phyloP scores from a whole-genome alignment of 2,113 vertebrate species.

The Oophaga pumilio region DNA sequence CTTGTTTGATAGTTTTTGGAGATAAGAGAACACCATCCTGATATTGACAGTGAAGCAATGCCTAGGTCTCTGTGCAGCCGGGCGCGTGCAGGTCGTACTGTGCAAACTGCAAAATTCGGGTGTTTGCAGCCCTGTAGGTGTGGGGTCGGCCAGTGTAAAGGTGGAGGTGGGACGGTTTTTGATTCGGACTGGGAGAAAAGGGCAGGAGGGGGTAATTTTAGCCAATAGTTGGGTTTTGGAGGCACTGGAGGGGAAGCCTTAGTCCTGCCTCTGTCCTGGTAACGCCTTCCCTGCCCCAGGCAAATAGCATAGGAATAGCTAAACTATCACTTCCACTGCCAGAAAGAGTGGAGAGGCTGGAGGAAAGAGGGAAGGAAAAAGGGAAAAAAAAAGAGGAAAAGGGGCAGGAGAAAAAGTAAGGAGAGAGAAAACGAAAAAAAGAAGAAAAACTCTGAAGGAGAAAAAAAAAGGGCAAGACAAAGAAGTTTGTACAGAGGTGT shows the following conservation, averaged over 20 bases:
- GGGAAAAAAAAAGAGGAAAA: neutral
- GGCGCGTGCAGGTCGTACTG: slow-evolving; percentile 6
- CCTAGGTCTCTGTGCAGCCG: neutral
- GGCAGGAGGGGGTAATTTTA: slow-evolving; percentile 25
- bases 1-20: slow-evolving; percentile 7
- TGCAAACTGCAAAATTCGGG: slow-evolving; percentile 10
- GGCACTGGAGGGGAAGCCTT: slow-evolving; percentile 34
- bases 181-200: neutral
- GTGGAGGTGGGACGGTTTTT: slow-evolving; percentile 35
- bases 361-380: slow-evolving; percentile 1
- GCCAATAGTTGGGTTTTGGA: slow-evolving; percentile 25
- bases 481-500: slow-evolving; percentile 35
- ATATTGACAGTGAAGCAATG: slow-evolving; percentile 16
- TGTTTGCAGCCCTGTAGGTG: slow-evolving; percentile 18
- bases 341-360: slow-evolving; percentile 43
- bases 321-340: slow-evolving; percentile 54
- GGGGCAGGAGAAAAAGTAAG: slow-evolving; percentile 1
- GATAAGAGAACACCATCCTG: slow-evolving; percentile 21
- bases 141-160: slow-evolving; percentile 51
- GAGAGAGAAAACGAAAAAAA: neutral
- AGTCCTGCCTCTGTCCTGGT: slow-evolving; percentile 49
- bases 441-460: slow-evolving; percentile 1
- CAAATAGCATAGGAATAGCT: slow-evolving; percentile 51
- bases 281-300: slow-evolving; percentile 49
- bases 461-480: neutral